Evolutionary conservation across 2,113 vertebrate genomes (phyloP).

Genomic region (Nyctereutes procyonoides): DNA sequence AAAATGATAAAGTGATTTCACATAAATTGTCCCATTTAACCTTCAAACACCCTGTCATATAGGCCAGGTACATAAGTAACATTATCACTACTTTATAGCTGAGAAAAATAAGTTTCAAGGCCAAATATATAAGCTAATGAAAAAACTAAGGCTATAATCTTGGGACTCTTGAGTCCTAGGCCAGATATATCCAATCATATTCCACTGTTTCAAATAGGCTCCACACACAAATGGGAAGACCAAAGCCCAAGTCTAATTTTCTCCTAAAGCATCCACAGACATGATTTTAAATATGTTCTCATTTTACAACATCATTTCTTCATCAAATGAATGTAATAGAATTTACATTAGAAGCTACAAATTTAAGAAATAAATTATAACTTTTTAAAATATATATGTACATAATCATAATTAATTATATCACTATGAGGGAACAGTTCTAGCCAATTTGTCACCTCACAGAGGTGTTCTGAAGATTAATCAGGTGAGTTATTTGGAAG

Average conservation of each 20-base stretch:
- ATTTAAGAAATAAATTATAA: constrained; percentile 19
- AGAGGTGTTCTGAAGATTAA: constrained; percentile 68
- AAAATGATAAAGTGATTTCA: constrained; percentile 27
- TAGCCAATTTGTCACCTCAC: constrained; percentile 51
- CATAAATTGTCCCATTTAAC: neutral
- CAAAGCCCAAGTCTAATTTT: neutral
- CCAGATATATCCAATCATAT: rapidly evolving
- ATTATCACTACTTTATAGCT: constrained; percentile 23
- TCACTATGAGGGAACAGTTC: neutral
- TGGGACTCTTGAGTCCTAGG: neutral
- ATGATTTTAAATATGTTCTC: neutral
- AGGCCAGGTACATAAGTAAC: neutral
- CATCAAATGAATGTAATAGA: neutral
- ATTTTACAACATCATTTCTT: neutral
- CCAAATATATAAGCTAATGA: constrained; percentile 43
- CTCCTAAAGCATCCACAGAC: neutral
- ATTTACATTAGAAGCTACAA: neutral
- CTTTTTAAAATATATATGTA: neutral
- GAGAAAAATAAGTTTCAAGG: constrained; percentile 64
- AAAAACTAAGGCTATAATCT: neutral
- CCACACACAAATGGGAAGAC: neutral
- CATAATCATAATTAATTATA: constrained; percentile 45
- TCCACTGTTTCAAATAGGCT: neutral
- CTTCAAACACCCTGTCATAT: neutral
- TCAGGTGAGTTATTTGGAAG: constrained; percentile 59